Evolutionary conservation across 1,140 invertebrate species (phyloP).

Genomic region (Probaryconus sp.): DNA sequence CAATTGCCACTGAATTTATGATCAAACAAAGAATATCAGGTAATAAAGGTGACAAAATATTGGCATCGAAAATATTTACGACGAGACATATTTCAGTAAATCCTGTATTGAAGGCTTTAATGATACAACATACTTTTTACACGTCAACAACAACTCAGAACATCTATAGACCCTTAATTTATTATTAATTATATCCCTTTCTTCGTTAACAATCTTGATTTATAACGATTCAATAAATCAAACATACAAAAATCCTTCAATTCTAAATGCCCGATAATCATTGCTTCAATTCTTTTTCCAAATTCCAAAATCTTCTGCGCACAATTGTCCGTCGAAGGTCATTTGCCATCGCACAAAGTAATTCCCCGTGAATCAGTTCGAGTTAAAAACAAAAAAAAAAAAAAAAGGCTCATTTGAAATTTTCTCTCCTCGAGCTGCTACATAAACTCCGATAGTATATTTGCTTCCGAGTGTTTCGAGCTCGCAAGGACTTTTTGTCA

Average conservation of each 20-base stretch:
- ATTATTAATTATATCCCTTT: too few species aligned
- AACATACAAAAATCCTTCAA: too few species aligned
- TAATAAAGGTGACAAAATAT: conserved; percentile 76
- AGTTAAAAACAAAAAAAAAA: too few species aligned
- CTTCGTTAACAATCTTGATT: too few species aligned
- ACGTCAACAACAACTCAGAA: conserved; percentile 35
- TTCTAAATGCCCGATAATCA: too few species aligned
- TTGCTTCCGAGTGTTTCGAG: conserved; percentile 38
- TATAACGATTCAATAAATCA: too few species aligned
- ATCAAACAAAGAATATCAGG: conserved; percentile 67
- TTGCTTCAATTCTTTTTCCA: too few species aligned
- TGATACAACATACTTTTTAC: conserved; percentile 29
- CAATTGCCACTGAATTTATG: conserved; percentile 71
- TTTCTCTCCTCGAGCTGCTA: not conserved
- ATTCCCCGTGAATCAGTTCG: too few species aligned
- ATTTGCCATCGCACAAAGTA: too few species aligned
- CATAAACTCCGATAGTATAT: conserved; percentile 28
- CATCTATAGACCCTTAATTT: too few species aligned
- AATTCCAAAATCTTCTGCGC: too few species aligned
- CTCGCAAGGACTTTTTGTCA: conserved; percentile 5
- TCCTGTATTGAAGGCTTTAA: conserved; percentile 47
- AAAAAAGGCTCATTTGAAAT: conserved; percentile 7
- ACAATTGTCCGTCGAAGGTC: too few species aligned
- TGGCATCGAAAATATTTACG: conserved; percentile 71
- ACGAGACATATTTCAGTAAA: conserved; percentile 61